Conservation (phyloP, 2,797 vertebrate species). For the Leucoraja ocellata region DNA sequence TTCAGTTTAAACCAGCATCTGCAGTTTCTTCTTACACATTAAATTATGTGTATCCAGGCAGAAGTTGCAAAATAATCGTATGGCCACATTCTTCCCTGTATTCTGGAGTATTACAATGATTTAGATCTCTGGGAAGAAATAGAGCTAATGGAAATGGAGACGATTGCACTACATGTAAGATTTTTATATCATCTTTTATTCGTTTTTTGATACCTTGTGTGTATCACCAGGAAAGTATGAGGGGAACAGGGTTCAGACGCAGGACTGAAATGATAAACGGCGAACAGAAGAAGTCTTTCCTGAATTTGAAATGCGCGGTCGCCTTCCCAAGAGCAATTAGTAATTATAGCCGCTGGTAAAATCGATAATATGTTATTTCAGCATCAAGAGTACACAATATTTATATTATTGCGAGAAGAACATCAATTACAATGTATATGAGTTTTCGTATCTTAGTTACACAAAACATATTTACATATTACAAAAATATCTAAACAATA, state of each 20-base stretch:
- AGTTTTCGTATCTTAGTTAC: background rate
- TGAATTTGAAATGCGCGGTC: background rate
- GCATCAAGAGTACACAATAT: background rate
- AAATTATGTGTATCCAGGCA: background rate
- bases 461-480: background rate
- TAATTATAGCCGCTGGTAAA: background rate
- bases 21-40: no score
- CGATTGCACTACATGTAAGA: no score
- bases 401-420: background rate
- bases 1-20: no score
- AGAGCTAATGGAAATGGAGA: no score
- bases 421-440: no score
- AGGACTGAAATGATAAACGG: background rate
- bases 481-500: background rate
- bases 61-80: background rate
- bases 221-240: no score
- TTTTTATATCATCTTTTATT: background rate
- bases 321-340: background rate
- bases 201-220: background rate
- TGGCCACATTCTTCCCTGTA: background rate
- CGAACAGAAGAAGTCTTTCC: background rate
- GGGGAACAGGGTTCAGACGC: no score
- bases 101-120: background rate
- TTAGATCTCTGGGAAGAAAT: background rate
- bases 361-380: background rate